A percentile compares a stretch with the other conserved stretches of the same genome.
phyloP scores from a whole-genome alignment of 2,113 vertebrate genomes.

The Odocoileus hemionus region DNA sequence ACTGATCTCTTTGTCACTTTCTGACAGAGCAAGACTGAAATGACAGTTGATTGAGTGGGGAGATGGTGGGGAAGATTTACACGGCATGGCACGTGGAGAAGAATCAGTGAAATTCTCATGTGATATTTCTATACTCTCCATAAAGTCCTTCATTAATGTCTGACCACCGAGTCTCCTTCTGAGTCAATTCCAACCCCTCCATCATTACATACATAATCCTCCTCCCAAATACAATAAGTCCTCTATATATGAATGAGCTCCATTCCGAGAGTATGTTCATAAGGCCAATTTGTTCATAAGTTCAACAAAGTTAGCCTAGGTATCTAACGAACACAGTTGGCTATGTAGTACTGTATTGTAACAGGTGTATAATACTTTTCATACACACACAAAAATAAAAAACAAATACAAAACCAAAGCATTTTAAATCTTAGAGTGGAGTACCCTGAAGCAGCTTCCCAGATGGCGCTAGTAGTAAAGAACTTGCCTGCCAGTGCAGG shows the following conservation, averaged over 20 bases:
- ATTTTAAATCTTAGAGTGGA: background rate
- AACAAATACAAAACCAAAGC: background rate
- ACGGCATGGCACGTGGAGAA: background rate
- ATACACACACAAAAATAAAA: background rate
- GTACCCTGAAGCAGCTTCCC: background rate
- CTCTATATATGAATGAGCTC: background rate
- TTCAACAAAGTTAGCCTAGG: background rate
- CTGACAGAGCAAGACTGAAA: background rate
- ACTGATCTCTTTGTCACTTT: background rate
- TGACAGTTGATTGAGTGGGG: background rate
- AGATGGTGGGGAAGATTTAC: background rate
- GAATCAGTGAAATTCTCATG: background rate
- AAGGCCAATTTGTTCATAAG: background rate
- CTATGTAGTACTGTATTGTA: background rate
- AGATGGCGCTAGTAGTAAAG: background rate
- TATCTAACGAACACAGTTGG: background rate
- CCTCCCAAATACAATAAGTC: background rate
- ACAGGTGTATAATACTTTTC: background rate
- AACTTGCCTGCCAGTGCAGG: background rate
- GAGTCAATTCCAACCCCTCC: background rate
- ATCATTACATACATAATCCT: background rate
- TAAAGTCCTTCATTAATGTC: background rate
- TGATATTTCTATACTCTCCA: background rate
- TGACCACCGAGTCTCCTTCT: background rate
- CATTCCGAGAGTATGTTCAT: background rate